These are phyloP conservation scores for Pseudolycoriella hygida DNA, from an alignment of 2,888 invertebrate genomes.

Conservation along the genomic window DNA sequence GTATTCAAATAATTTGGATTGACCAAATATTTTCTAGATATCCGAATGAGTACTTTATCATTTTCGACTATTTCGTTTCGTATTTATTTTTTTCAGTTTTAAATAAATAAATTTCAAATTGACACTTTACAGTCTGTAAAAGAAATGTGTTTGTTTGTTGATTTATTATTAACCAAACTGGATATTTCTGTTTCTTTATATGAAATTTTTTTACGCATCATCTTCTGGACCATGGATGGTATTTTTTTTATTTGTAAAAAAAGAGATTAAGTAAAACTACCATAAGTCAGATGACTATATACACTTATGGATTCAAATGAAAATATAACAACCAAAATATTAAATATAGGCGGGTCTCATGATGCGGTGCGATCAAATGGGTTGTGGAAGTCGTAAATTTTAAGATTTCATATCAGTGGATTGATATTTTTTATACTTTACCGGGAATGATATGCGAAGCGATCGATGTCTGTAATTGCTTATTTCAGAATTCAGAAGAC, in stretches of 20 bases:
- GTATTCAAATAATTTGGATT: background rate
- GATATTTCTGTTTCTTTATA: background rate
- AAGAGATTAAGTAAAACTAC: no score
- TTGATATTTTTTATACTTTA: constrained; percentile 3
- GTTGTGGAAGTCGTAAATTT: constrained; percentile 7
- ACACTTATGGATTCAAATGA: no score
- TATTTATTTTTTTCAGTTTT: background rate
- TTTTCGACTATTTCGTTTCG: background rate
- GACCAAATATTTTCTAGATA: background rate
- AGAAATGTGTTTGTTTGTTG: background rate
- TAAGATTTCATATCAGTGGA: constrained; percentile 7
- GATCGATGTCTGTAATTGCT: no score
- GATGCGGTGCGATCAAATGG: constrained; percentile 7
- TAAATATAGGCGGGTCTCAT: no score
- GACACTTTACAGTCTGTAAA: background rate
- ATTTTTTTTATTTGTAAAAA: no score
- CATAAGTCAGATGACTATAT: background rate
- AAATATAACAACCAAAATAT: no score
- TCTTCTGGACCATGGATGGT: no score
- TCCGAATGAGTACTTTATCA: background rate
- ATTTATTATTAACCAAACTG: background rate
- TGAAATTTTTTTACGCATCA: background rate
- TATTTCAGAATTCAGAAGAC: no score
- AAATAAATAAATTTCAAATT: constrained; percentile 1
- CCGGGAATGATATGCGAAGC: no score